Evolutionary conservation across 2,888 invertebrate genomes (phyloP), one percentile per base, ranked within the genome.

Genomic region (Leptinotarsa peninsularis): DNA sequence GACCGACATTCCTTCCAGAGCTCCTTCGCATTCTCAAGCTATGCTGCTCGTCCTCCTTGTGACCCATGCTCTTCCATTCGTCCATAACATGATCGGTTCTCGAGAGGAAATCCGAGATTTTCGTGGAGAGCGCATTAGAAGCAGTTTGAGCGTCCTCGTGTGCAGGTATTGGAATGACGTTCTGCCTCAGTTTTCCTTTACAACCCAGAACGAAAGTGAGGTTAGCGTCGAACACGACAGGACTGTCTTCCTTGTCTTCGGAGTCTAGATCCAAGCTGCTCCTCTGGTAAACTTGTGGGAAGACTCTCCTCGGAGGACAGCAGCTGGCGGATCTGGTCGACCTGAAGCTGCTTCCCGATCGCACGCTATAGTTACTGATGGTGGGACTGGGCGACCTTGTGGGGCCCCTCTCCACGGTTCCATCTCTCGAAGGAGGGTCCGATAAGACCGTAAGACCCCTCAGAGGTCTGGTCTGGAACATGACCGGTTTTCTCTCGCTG

Each of bases 1-100:
- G 90, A 4, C 92, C 92, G 54, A 92, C 83, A 56, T 78, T 73
- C 79, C 89, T 90, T 67, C 88, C 85, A 3, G 74, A 69, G 60
- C 74, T 79, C 71, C 60, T 77, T 71, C 66, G 77, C 86, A 74
- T 91, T 67, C 81, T 77, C 72, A 80, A 67, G 56, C 78, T 79
- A 71, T 81, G 76, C 67, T 77, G 71, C n/a, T 82, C 82, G 63
- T 83, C 90, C 79, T 91, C 91, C 80, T 89, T 91, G 72, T 92
- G 92, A 0, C 95, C 94, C 69, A 94, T 83, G 78, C 93, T 90
- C 74, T 92, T 90, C 96, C 96, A 96, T 85, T 96, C 95, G 83
- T 96, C 95, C 92, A 95, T 95, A 0, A 96, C 93, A 87, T 96
- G 96, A 88, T 96, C 96, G 4, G 96, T 96, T 78, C 94, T 91